phyloP scores from a whole-genome alignment of 2,888 invertebrate species.

The Barypeithes pellucidus region DNA sequence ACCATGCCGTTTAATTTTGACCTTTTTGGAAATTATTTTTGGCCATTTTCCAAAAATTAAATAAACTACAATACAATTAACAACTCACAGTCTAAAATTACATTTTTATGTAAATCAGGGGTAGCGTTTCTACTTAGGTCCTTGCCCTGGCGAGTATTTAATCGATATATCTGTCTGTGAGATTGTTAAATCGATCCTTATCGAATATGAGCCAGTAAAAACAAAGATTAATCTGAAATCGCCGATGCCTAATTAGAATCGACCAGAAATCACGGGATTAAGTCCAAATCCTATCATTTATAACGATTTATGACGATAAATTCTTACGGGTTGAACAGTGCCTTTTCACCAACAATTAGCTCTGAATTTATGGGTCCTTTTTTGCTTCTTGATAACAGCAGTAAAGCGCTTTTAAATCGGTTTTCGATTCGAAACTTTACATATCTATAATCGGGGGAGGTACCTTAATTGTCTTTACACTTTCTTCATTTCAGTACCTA shows the following conservation, averaged over 20 bases:
- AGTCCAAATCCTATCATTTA: conserved; percentile 68
- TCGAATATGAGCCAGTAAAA: conserved; percentile 63
- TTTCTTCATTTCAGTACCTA: too few relatives aligned
- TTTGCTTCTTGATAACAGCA: conserved; percentile 41
- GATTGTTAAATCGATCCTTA: conserved; percentile 60
- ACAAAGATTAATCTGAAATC: conserved; percentile 64
- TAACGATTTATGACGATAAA: conserved; percentile 68
- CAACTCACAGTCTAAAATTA: too few relatives aligned
- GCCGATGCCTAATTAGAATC: conserved; percentile 67
- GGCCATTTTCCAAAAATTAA: too few relatives aligned
- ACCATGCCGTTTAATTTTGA: too few relatives aligned
- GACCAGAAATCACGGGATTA: conserved; percentile 69
- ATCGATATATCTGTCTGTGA: conserved; percentile 44
- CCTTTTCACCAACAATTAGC: conserved; percentile 70
- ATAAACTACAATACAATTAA: too few relatives aligned
- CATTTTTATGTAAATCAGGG: too few relatives aligned
- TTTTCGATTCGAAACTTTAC: conserved; percentile 28
- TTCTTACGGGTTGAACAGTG: conserved; percentile 64
- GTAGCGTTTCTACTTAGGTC: too few relatives aligned
- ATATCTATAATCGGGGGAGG: conserved; percentile 9
- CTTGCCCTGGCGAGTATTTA: background rate
- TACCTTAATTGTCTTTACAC: background rate
- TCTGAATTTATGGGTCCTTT: conserved; percentile 65
- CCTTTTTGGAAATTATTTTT: too few relatives aligned
- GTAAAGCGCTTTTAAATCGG: conserved; percentile 37